Evolutionary conservation across 92 coral and sea anemone species (phyloP).

Genomic region (Heliopora coerulea): DNA sequence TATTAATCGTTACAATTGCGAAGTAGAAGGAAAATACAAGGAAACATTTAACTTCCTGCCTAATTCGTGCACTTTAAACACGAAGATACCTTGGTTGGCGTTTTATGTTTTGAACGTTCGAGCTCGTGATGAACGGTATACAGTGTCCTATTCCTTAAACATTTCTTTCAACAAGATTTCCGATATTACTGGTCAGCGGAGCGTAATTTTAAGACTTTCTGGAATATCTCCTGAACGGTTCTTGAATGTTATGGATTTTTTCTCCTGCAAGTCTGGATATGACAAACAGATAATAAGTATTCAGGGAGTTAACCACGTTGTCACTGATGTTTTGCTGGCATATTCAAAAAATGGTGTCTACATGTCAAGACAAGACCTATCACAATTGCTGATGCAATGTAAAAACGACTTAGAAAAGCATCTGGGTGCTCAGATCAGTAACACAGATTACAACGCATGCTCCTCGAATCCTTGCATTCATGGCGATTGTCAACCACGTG

Average conservation of each 20-base stretch:
- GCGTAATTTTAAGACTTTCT: conserved; percentile 70
- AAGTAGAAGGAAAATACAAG: conserved; percentile 44
- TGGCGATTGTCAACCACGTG: conserved; percentile 39
- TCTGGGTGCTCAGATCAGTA: conserved; percentile 57
- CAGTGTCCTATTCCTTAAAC: conserved; percentile 64
- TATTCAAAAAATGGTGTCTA: conserved; percentile 39
- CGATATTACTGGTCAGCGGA: conserved; percentile 54
- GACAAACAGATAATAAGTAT: conserved; percentile 66
- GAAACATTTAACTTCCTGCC: conserved; percentile 67
- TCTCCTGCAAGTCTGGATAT: conserved; percentile 57
- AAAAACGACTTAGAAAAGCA: conserved; percentile 62
- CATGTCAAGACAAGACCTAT: conserved; percentile 55
- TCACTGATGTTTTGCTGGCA: conserved; percentile 76
- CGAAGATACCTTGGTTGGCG: conserved; percentile 38
- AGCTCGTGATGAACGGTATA: conserved; percentile 69
- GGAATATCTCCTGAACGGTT: conserved; percentile 59
- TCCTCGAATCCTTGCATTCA: conserved; percentile 71
- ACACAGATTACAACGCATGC: conserved; percentile 81
- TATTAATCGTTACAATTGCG: conserved; percentile 67
- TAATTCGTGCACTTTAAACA: conserved; percentile 64
- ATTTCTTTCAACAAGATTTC: conserved; percentile 71
- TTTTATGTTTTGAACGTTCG: conserved; percentile 61
- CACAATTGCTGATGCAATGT: conserved; percentile 57
- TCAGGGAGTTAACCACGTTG: conserved; percentile 49
- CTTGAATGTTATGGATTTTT: conserved; percentile 55